These are phyloP conservation scores for Vicugna pacos DNA, from an alignment of 2,113 vertebrate genomes.

Conservation along the genomic window DNA sequence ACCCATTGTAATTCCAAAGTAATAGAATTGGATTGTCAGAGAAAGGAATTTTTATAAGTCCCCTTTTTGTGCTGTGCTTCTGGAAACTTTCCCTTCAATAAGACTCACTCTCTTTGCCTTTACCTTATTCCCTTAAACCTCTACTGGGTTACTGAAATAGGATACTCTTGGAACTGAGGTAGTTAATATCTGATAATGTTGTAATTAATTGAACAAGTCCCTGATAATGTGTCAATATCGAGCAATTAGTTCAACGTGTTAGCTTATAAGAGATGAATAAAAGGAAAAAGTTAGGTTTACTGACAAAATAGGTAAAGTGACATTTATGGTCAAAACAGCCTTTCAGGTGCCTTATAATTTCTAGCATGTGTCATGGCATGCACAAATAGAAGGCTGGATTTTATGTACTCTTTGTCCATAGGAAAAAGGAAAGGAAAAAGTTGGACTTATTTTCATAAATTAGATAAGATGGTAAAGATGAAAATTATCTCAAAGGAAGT, in stretches of 20 bases:
- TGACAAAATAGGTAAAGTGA: not conserved
- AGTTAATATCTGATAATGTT: not conserved
- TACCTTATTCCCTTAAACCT: not conserved
- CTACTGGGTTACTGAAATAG: slow-evolving; percentile 12
- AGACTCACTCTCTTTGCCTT: not conserved
- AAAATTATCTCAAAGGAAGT: not conserved
- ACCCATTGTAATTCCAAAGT: not conserved
- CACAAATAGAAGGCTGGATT: not conserved
- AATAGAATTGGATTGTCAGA: not conserved
- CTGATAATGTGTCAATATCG: not conserved
- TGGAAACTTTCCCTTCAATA: not conserved
- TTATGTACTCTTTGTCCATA: not conserved
- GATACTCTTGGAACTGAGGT: not conserved
- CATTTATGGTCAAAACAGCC: not conserved
- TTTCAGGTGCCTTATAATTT: not conserved
- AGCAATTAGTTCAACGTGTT: not conserved
- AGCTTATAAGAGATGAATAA: not conserved
- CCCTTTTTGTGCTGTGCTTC: not conserved
- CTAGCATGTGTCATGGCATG: not conserved
- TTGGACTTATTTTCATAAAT: not conserved
- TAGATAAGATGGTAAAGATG: not conserved
- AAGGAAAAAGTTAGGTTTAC: not conserved
- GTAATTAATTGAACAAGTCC: not conserved
- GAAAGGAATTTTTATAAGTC: not conserved
- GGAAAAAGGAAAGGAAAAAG: not conserved